Conservation (phyloP, 2,888 invertebrate genomes). For the Anodontia alba region DNA sequence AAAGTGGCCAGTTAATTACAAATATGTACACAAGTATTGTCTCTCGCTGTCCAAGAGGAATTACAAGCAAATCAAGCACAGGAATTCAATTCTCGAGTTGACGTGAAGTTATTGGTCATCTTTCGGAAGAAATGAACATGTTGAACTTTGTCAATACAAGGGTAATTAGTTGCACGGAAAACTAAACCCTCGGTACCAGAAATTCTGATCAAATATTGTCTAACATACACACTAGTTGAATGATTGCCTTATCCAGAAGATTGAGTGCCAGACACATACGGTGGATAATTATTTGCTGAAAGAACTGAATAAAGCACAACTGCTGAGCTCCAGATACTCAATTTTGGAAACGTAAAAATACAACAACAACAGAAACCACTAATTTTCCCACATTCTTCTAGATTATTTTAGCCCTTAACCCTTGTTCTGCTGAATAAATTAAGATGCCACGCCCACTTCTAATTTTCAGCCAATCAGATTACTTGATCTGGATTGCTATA, state of each 20-base stretch:
- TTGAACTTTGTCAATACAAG: constrained; percentile 43
- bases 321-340: no score
- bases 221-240: background rate
- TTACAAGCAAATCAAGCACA: background rate
- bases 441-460: no score
- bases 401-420: no score
- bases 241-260: background rate
- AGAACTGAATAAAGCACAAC: background rate
- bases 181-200: background rate
- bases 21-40: background rate
- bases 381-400: no score
- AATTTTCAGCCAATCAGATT: no score
- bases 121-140: constrained; percentile 21
- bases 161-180: constrained; percentile 33
- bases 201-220: constrained; percentile 8
- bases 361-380: no score
- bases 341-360: no score
- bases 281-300: background rate
- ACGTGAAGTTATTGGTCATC: constrained; percentile 34
- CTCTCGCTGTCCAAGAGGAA: background rate
- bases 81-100: background rate
- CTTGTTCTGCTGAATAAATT: no score
- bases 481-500: no score
- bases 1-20: background rate
- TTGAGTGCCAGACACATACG: background rate